Base-by-base conservation (phyloP, 1,140 invertebrate species). In the Caenorhabditis tropicalis region DNA sequence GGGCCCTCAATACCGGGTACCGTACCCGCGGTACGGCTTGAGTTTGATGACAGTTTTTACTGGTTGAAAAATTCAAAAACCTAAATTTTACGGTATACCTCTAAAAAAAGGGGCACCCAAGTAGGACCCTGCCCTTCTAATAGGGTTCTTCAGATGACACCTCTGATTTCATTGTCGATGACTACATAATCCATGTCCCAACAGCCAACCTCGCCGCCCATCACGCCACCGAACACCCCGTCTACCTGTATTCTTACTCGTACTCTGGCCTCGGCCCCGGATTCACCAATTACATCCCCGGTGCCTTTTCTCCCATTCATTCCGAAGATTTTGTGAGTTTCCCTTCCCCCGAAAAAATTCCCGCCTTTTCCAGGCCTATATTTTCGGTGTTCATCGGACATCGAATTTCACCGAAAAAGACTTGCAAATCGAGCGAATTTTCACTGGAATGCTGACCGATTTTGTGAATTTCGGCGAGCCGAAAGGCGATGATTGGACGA, bases 391-490 rank as follows among this genome's bases (percentile, higher is more conserved):
- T 0, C 15, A 80, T 48, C 21, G 29, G 15, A 56, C 21, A 15
- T 6, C 19, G 5, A 49, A 31, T n/a, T 49, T 80, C 24, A 48
- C 79, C 3, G n/a, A 48, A 15, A 80, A 29, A 49, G 79, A 80
- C 24, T 80, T 80, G 27, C 15, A 49, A 19, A 80, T 80, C 3
- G 79, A 80, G n/a, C 19, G 29, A 5, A 49, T 80, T 27, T 80
- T 21, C 79, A 49, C 79, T 21, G 39, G 27, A 29, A 49, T 80
- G 24, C 24, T 80, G 15, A 5, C 79, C 3, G 36, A 49, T 49
- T 80, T 80, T 48, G 79, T 80, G 27, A 80, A 80, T 29, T 31
- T 2, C 7, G 79, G 43, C 1, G 46, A 5, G 16, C 79, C 79
- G 19, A 24, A 16, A 12, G 79, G 46, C 21, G 16, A 80, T 5